Base-by-base conservation (phyloP, 2,888 invertebrate genomes). In the Troides helena region DNA sequence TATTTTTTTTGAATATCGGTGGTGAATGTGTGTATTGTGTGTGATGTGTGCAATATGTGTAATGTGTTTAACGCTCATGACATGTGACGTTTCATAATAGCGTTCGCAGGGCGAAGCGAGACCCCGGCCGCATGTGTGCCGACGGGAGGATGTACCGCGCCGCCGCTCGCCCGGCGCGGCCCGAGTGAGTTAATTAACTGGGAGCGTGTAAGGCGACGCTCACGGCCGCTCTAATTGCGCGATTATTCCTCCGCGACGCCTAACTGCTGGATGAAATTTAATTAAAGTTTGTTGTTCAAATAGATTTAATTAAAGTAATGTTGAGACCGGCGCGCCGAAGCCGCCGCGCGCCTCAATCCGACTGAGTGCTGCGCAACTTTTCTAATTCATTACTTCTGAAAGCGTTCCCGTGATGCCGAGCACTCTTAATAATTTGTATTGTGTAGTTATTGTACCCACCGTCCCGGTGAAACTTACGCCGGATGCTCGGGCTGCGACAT, bases 271-370 rank as follows among this genome's bases (percentile, higher is more conserved):
- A 92, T 92, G 91, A 93, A 92, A 93, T 93, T 93, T 93, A 93
- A 93, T 93, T 93, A 93, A 93, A 93, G 89, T 93, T 93, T 93
- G 93, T 93, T 93, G 93, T 93, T 93, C 91, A 93, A 93, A 93
- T 93, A 93, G 93, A 93, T 93, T 93, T 93, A 93, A 93, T 93
- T 93, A 93, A 93, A 93, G 92, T 93, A 93, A 93, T 93, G 93
- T 89, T 90, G 92, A 61, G 86, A 86, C 84, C 78, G 82, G 83
- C 82, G 85, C 87, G 87, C 85, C 85, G 87, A 83, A 84, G 84
- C 82, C 83, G 77, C 79, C 78, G 82, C 82, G 85, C 85, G 85
- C 86, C 90, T 92, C 92, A 92, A 92, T 92, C 90, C 91, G 89
- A 83, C 88, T 88, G 92, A 93, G 92, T 92, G 92, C 90, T 91